Conservation (phyloP, 2,888 invertebrate species). For the Dynastes tityus region DNA sequence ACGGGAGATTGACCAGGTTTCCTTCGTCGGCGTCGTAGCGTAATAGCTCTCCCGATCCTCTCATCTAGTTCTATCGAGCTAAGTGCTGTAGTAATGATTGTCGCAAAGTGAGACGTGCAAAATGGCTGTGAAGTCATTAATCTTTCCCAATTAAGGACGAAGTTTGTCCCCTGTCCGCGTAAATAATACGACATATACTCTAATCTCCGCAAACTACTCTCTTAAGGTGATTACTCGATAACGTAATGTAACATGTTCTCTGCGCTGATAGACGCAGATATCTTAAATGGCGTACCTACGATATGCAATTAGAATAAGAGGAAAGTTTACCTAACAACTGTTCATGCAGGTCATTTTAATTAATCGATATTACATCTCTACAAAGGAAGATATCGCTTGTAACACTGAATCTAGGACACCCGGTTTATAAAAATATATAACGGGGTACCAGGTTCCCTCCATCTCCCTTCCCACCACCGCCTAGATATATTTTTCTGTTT, state of each 20-base stretch:
- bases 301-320: too few relatives aligned
- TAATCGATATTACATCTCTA: too few relatives aligned
- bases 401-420: too few relatives aligned
- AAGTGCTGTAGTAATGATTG: slow-evolving; percentile 20
- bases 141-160: slow-evolving; percentile 19
- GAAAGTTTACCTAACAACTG: too few relatives aligned
- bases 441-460: too few relatives aligned
- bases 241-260: not conserved
- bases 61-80: not conserved
- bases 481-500: too few relatives aligned
- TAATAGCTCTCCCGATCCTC: not conserved
- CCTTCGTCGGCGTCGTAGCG: too few relatives aligned
- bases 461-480: too few relatives aligned
- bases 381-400: too few relatives aligned
- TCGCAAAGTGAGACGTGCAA: slow-evolving; percentile 9
- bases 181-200: slow-evolving; percentile 2
- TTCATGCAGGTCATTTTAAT: too few relatives aligned
- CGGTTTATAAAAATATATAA: too few relatives aligned
- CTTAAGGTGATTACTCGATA: not conserved
- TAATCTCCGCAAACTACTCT: not conserved
- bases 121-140: slow-evolving; percentile 8
- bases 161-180: slow-evolving; percentile 7
- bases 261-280: not conserved
- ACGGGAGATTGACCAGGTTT: too few relatives aligned
- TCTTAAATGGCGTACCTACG: not conserved